Evolutionary conservation across 1,140 invertebrate species (phyloP), one percentile per base, ranked within the genome.

Genomic region (Gyrodactylus salaris): DNA sequence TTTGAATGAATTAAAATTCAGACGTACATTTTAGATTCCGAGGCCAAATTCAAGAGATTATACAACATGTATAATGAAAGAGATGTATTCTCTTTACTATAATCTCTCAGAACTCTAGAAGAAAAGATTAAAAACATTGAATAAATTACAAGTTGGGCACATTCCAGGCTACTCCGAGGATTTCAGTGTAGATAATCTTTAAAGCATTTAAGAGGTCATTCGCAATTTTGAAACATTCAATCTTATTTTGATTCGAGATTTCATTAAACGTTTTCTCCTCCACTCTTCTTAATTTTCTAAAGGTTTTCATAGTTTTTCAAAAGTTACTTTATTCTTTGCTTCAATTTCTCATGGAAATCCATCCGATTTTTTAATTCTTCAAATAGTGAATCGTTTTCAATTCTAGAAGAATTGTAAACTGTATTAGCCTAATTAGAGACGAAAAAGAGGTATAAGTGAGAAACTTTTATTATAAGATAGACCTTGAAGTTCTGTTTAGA

Each of bases 201-300:
- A 88, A 86, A 0, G 84, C 84, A 7, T 82, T 79, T 25, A 86
- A 78, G 1, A 84, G 80, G 75, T 84, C 82, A 1, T 83, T 76
- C 0, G 86, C 75, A 1, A 87, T 76, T 19, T 82, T 77, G 69
- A 84, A 83, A 0, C 84, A 84, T 74, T 82, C 84, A 54, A 83
- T 80, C 69, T 83, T 82, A 78, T 88, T 87, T 81, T 87, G 85
- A 26, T 85, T 83, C 86, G 86, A 86, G 73, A 87, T 76, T 75
- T 84, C 79, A 68, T 79, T 76, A 77, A 84, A 80, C 76, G 83
- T 80, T 75, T 79, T 78, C 75, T 78, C 83, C 78, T 87, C 86
- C 0, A 81, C 80, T 1, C 76, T 76, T 20, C 86, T 83, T 86
- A 87, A 78, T 85, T 85, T 77, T 84, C 82, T 69, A 85, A 83